A percentile compares a stretch with the other conserved stretches of the same genome.
Evolutionary conservation across 2,113 vertebrate genomes (phyloP).

Genomic region (Epinephelus moara): DNA sequence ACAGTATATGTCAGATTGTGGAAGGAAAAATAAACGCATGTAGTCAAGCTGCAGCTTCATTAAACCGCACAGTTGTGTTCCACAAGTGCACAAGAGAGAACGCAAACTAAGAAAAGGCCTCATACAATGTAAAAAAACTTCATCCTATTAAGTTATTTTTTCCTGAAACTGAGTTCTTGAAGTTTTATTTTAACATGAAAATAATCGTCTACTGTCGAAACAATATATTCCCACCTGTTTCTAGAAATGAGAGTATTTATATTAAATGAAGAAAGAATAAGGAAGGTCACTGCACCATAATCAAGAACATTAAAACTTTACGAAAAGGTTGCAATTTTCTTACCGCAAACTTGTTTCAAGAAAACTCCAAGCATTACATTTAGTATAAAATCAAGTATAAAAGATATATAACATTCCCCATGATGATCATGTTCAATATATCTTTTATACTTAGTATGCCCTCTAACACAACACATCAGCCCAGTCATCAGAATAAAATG

Average conservation of each 20-base stretch:
- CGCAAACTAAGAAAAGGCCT: not conserved
- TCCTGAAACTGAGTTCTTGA: not conserved
- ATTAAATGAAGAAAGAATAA: not conserved
- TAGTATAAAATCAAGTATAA: too few species aligned
- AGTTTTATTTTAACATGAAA: not conserved
- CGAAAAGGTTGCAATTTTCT: too few species aligned
- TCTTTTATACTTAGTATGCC: too few species aligned
- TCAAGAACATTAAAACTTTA: too few species aligned
- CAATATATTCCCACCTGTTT: not conserved
- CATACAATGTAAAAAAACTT: not conserved
- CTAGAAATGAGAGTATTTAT: not conserved
- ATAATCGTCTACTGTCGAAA: not conserved
- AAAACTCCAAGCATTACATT: too few species aligned
- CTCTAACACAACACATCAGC: too few species aligned
- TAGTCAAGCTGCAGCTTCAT: not conserved
- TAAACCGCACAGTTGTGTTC: too few species aligned
- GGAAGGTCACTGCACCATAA: too few species aligned
- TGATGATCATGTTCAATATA: too few species aligned
- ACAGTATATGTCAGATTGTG: not conserved
- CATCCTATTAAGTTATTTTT: not conserved
- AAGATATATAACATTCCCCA: too few species aligned
- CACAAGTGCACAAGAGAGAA: too few species aligned
- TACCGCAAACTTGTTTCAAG: not conserved
- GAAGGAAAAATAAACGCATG: not conserved
- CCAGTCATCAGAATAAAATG: too few species aligned